Base-by-base conservation (phyloP, 2,113 vertebrate species). In the Epinephelus fuscoguttatus region DNA sequence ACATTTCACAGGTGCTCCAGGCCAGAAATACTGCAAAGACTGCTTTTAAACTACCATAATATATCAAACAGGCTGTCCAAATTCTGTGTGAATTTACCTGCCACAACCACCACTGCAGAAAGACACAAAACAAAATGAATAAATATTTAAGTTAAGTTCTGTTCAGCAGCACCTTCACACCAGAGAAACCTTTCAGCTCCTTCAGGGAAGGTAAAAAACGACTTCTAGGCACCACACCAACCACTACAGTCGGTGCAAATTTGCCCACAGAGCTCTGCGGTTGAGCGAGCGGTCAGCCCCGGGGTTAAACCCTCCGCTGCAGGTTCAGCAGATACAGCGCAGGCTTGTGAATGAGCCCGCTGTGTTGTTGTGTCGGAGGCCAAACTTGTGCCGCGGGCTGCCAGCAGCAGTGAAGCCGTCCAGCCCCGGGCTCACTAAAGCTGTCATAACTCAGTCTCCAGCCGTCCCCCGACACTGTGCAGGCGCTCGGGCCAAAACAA, bases 391-490 rank as follows among this genome's bases (percentile, higher is more conserved):
- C 60, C 8, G 79, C 67, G 7, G 17, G 56, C 84, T 59, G 89
- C 84, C 86, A 82, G 25, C 73, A 18, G 60, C 23, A 1, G 9
- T 27, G 57, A 78, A 45, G 74, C 62, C 33, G 42, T 81, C 83
- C 73, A 74, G 78, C 78, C 9, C 57, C 25, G 17, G 9, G 14
- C 74, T 62, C 82, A 59, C 71, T 82, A 67, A 81, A 88, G 71
- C 90, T 86, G 84, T 88, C 88, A 88, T 70, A 81, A 80, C 66
- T 80, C 3, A 18, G 59, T 47, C 17, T 76, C 42, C 87, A 72
- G 76, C 74, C 64, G 27, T 7, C 57, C 45, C 2, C 4, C 14
- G 25, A 85, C 64, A 23, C 82, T 80, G 67, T 27, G 80, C 88
- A 85, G 86, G 17, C 40, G 37, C 80, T 6, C n/a, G 3, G 59